These are phyloP conservation scores for Lepidostoma basale DNA, from an alignment of 1,140 invertebrate species.

Conservation along the genomic window DNA sequence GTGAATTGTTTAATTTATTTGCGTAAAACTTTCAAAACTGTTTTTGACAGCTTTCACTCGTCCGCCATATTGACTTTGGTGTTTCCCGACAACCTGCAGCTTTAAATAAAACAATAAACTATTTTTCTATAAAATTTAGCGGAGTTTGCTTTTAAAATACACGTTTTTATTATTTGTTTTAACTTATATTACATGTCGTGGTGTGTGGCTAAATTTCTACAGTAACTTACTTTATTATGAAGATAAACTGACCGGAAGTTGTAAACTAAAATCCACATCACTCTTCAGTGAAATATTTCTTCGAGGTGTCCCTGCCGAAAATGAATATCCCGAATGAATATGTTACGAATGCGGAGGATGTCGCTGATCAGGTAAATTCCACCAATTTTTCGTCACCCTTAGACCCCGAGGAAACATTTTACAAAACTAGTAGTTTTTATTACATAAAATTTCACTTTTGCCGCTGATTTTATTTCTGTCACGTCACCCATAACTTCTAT, in stretches of 20 bases:
- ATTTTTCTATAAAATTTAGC: too few species aligned
- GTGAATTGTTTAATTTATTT: background rate
- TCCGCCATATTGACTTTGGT: slow-evolving; percentile 30
- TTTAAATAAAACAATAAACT: too few species aligned
- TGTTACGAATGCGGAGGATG: slow-evolving; percentile 88
- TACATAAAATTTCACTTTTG: slow-evolving; percentile 28
- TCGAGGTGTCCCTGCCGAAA: slow-evolving; percentile 50
- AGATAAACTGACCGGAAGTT: slow-evolving; percentile 21
- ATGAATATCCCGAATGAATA: slow-evolving; percentile 88
- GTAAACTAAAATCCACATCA: slow-evolving; percentile 28
- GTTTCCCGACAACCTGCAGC: slow-evolving; percentile 20
- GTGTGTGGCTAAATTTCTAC: too few species aligned
- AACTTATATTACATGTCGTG: too few species aligned
- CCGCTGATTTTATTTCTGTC: slow-evolving; percentile 53
- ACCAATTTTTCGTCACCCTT: background rate
- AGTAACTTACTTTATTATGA: background rate
- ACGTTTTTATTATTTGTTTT: too few species aligned
- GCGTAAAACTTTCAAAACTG: slow-evolving; percentile 11
- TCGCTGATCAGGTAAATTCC: slow-evolving; percentile 87
- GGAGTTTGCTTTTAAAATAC: too few species aligned
- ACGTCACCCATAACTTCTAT: slow-evolving; percentile 54
- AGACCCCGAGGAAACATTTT: background rate
- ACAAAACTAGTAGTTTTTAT: slow-evolving; percentile 5
- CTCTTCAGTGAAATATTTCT: slow-evolving; percentile 13
- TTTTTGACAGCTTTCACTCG: slow-evolving; percentile 31